phyloP scores from a whole-genome alignment of 2,888 invertebrate genomes.

The Polyommatus iphigenia region DNA sequence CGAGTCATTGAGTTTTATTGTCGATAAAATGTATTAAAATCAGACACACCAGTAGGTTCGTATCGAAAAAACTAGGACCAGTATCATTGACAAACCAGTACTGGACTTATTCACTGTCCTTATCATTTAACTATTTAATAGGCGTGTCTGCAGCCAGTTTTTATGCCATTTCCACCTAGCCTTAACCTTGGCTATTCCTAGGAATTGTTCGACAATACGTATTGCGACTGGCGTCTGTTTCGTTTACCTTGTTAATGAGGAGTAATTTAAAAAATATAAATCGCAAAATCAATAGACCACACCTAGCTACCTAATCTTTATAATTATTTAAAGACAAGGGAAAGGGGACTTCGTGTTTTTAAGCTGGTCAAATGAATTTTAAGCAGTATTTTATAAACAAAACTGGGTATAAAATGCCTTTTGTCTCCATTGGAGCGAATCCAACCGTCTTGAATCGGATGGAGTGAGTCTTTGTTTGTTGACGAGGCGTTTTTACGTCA shows the following conservation, averaged over 20 bases:
- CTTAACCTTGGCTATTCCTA: conserved; percentile 17
- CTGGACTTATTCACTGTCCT: conserved; percentile 24
- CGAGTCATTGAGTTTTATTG: neutral
- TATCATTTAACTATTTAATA: conserved; percentile 22
- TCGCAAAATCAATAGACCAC: neutral
- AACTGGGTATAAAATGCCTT: conserved; percentile 2
- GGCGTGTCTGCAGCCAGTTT: conserved; percentile 25
- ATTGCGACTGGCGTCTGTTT: neutral
- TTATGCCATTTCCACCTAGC: conserved; percentile 10
- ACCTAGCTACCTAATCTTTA: neutral
- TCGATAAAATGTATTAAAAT: neutral
- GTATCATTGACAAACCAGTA: neutral
- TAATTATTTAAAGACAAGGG: neutral
- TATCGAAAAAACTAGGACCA: neutral
- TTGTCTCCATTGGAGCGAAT: conserved; percentile 1
- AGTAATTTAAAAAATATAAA: neutral
- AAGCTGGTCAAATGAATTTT: neutral
- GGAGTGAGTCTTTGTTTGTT: neutral
- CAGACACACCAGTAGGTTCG: neutral
- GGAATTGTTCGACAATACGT: conserved; percentile 4
- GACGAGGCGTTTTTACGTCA: neutral
- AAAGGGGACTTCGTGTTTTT: neutral
- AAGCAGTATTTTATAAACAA: conserved; percentile 11
- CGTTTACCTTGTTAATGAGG: neutral
- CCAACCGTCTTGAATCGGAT: conserved; percentile 4